Conservation (phyloP, 2,888 invertebrate genomes). For the Thysanoteuthis rhombus region DNA sequence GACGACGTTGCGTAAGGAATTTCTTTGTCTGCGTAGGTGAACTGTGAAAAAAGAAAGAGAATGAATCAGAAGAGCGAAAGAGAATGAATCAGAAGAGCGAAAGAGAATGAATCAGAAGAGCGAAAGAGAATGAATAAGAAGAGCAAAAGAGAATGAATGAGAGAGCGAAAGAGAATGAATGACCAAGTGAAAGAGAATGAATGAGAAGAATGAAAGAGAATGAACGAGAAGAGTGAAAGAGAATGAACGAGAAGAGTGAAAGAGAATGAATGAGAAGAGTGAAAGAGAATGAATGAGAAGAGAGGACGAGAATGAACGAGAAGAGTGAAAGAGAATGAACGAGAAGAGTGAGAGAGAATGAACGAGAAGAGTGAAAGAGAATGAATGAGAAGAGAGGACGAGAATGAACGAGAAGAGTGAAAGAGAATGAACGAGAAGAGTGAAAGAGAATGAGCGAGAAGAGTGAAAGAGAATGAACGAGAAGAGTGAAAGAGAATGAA, state of each 20-base stretch:
- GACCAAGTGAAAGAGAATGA: neutral
- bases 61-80: constrained; percentile 32
- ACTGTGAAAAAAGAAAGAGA: constrained; percentile 39
- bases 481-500: neutral
- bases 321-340: neutral
- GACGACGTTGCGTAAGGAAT: constrained; percentile 56
- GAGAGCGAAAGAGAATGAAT: neutral
- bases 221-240: neutral
- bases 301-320: neutral
- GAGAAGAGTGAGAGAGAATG: neutral
- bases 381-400: neutral
- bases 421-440: neutral
- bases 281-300: neutral
- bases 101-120: constrained; percentile 34
- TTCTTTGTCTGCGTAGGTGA: constrained; percentile 48
- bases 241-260: neutral
- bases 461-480: neutral
- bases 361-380: neutral
- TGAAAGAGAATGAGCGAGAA: neutral
- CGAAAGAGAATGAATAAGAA: constrained; percentile 35
- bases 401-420: neutral
- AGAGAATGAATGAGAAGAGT: neutral
- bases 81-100: constrained; percentile 29
- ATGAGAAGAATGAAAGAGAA: neutral
- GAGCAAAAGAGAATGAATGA: neutral